Evolutionary conservation across 2,888 invertebrate genomes (phyloP).

Genomic region (Drosophila nigricruria): DNA sequence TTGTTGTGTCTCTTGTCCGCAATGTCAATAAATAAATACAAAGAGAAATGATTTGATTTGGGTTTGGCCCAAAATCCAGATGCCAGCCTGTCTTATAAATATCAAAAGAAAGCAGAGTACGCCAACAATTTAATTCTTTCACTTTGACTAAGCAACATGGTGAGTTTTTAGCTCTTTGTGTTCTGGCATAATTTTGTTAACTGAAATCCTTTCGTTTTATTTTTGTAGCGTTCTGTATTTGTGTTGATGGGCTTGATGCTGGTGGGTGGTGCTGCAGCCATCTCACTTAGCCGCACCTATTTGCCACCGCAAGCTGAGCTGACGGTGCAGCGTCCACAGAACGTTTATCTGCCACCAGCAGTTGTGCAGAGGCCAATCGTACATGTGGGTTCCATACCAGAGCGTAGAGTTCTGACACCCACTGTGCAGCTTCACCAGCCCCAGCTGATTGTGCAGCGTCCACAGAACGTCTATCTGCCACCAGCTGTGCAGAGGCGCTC

Average conservation of each 20-base stretch:
- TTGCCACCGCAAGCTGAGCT: slow-evolving; percentile 33
- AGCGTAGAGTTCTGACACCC: background rate
- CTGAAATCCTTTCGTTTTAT: background rate
- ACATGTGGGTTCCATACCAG: background rate
- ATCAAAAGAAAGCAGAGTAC: slow-evolving; percentile 30
- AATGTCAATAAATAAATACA: slow-evolving; percentile 26
- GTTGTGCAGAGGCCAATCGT: background rate
- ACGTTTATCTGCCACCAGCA: slow-evolving; percentile 36
- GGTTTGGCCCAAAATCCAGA: slow-evolving; percentile 11
- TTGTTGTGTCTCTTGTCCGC: slow-evolving; percentile 7
- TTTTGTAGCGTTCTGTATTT: slow-evolving; percentile 32
- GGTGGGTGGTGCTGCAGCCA: slow-evolving; percentile 22
- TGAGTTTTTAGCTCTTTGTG: slow-evolving; percentile 25
- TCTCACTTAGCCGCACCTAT: slow-evolving; percentile 22
- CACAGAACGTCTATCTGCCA: slow-evolving; percentile 36
- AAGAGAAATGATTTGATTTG: slow-evolving; percentile 11
- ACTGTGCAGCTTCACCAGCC: background rate
- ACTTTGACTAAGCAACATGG: slow-evolving; percentile 62
- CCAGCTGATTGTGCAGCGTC: background rate
- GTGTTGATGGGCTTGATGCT: slow-evolving; percentile 31
- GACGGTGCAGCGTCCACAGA: background rate
- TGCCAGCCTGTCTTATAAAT: slow-evolving; percentile 50
- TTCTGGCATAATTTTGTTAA: background rate
- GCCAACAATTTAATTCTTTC: slow-evolving; percentile 41
- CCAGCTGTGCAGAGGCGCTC: slow-evolving; percentile 2